phyloP scores from a whole-genome alignment of 2,797 vertebrate genomes.

The Enteromius mattozi region DNA sequence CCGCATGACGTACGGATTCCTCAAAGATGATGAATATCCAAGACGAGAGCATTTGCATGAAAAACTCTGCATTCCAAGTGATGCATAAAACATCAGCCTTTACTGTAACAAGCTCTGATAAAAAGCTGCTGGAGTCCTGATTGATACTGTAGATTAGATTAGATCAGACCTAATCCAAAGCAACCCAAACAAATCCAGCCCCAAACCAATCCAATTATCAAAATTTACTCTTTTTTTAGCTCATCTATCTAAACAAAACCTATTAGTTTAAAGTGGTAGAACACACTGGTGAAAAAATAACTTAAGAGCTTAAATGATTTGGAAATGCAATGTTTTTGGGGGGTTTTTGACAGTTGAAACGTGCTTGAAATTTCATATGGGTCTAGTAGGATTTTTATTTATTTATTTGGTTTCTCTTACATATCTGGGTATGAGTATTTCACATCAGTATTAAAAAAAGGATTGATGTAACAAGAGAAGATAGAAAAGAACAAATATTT shows the following conservation, averaged over 20 bases:
- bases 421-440: not conserved
- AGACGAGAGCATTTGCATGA: slow-evolving; percentile 68
- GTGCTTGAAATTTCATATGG: not conserved
- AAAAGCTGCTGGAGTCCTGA: slow-evolving; percentile 62
- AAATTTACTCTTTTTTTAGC: slow-evolving; percentile 38
- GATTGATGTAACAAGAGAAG: not conserved
- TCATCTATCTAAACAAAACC: slow-evolving; percentile 33
- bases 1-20: slow-evolving; percentile 60
- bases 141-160: slow-evolving; percentile 72
- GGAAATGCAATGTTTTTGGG: slow-evolving; percentile 69
- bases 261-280: slow-evolving; percentile 33
- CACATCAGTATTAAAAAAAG: not conserved
- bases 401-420: not conserved
- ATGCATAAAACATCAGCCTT: slow-evolving; percentile 77
- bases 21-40: slow-evolving; percentile 61
- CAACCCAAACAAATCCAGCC: slow-evolving; percentile 65
- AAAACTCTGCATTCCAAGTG: slow-evolving; percentile 65
- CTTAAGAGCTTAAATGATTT: slow-evolving; percentile 66
- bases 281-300: slow-evolving; percentile 70
- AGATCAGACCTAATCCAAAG: slow-evolving; percentile 54
- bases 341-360: slow-evolving; percentile 43
- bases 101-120: slow-evolving; percentile 75
- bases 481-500: not conserved
- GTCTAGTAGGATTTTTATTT: not conserved
- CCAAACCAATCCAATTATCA: slow-evolving; percentile 57